These are phyloP conservation scores for Ranitomeya imitator DNA, from an alignment of 2,113 vertebrate species.

Conservation along the genomic window DNA sequence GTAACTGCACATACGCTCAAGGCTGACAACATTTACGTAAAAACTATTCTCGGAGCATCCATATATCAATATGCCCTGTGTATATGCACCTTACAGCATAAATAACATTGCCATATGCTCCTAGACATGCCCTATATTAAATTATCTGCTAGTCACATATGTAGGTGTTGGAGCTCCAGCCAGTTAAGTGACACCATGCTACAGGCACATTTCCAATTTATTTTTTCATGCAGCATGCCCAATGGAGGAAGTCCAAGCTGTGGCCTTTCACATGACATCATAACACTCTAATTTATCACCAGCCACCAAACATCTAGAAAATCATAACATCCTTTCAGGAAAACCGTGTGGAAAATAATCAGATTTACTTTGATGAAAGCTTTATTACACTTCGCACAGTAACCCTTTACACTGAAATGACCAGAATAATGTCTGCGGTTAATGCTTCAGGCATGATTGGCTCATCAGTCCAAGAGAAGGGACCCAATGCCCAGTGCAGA, in stretches of 20 bases:
- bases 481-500: background rate
- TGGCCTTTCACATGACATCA: constrained; percentile 92
- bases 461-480: background rate
- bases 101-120: background rate
- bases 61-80: background rate
- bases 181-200: constrained; percentile 46
- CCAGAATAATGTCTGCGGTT: background rate
- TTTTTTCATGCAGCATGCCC: constrained; percentile 65
- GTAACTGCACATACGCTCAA: too few relatives aligned
- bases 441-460: background rate
- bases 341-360: constrained; percentile 95
- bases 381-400: constrained; percentile 74
- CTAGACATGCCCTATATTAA: background rate
- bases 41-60: too few relatives aligned
- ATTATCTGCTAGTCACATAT: background rate
- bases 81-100: background rate
- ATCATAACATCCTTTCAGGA: constrained; percentile 99
- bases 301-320: constrained; percentile 89
- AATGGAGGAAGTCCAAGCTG: constrained; percentile 78
- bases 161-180: background rate
- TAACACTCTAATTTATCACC: constrained; percentile 93
- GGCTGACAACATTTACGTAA: too few relatives aligned
- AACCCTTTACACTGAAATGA: constrained; percentile 61
- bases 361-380: constrained; percentile 87
- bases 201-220: constrained; percentile 62